Evolutionary conservation across 2,888 invertebrate species (phyloP).

Genomic region (Pomacea canaliculata): DNA sequence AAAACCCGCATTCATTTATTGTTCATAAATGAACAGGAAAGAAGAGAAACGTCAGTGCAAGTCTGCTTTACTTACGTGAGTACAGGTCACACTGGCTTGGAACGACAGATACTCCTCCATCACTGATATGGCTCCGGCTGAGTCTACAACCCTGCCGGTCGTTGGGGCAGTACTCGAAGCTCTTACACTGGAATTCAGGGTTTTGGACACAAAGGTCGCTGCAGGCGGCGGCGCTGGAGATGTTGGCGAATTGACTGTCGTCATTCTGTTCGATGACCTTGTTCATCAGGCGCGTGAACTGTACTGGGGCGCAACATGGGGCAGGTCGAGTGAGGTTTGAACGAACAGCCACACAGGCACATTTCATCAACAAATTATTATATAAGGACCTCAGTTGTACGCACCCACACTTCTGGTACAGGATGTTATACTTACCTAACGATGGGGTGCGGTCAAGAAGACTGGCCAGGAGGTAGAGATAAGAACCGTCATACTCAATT

Average conservation of each 20-base stretch:
- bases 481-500: constrained; percentile 44
- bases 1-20: no score
- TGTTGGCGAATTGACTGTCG: constrained; percentile 35
- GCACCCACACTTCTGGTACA: not conserved
- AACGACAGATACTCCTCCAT: constrained; percentile 24
- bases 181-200: constrained; percentile 42
- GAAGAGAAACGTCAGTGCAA: no score
- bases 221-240: constrained; percentile 36
- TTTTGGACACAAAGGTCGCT: constrained; percentile 43
- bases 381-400: not conserved
- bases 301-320: constrained; percentile 37
- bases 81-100: constrained; percentile 43
- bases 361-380: not conserved
- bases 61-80: constrained; percentile 39
- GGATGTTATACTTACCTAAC: constrained; percentile 35
- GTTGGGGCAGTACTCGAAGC: constrained; percentile 49
- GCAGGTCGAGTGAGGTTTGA: no score
- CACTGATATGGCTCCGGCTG: constrained; percentile 40
- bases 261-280: constrained; percentile 40
- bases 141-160: constrained; percentile 40
- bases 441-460: constrained; percentile 45
- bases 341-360: no score
- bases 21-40: no score
- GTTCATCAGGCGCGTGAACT: constrained; percentile 45
- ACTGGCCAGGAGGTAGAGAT: constrained; percentile 46